Base-by-base conservation (phyloP, 2,797 vertebrate species). In the Chloroceryle amazona region DNA sequence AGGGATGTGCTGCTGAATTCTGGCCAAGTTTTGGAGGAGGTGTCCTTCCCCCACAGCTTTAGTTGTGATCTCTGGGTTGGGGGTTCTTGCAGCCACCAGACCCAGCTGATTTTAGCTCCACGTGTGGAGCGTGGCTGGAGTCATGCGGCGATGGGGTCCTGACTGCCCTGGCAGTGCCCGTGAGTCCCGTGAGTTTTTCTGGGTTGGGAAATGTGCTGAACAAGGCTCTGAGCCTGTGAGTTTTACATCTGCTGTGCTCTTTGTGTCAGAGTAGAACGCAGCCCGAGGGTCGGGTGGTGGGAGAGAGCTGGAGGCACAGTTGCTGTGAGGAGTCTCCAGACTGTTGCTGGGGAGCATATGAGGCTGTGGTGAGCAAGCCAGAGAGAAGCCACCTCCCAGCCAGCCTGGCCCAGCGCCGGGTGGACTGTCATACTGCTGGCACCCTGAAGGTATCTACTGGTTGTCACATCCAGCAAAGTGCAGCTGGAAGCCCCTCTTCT, bases 131-230 rank as follows among this genome's bases (percentile, higher is more conserved):
- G 1, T 12, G 29, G 39, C 46, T 3, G 39, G 14, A 29, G 35
- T 17, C 0, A 0, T 22, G 42, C 31, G 18, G 37, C 0, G 0
- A 0, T 1, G 4, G 41, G 18, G 16, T 29, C 52, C 54, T 65
- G 68, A 16, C 46, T 2, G 3, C 35, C 18, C 19, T 3, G 1
- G 29, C 39, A 44, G 2, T 29, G 76, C n/a, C 46, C 22, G 18
- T 7, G 47, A 21, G 31, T 20, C 20, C 28, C 28, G 7, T 29
- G 31, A 25, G 37, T 42, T 41, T 20, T 49, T n/a, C 12, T 39
- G 11, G 65, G 18, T 75, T 73, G 46, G 26, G 28, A 44, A 22
- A 35, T 0, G 1, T n/a, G 41, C 17, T 0, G n/a, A 60, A 13
- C 0, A 1, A 1, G 11, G 35, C 37, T 51, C 22, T 42, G 60